phyloP scores from a whole-genome alignment of 2,113 vertebrate genomes.

The Microtus oregoni region DNA sequence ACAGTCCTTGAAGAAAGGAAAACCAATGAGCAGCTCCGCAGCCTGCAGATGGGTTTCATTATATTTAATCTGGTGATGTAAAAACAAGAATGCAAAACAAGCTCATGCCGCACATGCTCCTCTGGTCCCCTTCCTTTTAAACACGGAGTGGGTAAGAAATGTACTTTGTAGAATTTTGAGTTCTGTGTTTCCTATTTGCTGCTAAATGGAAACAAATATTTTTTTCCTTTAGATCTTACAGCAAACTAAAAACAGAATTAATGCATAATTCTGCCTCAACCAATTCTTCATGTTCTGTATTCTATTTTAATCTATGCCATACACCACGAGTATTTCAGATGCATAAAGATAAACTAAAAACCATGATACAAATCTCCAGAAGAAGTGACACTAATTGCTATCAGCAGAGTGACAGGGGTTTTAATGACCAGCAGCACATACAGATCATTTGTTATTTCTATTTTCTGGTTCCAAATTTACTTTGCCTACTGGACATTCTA shows the following conservation, averaged over 20 bases:
- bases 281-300: slow-evolving; percentile 41
- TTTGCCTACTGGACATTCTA: slow-evolving; percentile 47
- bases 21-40: slow-evolving; percentile 77
- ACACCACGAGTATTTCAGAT: slow-evolving; percentile 61
- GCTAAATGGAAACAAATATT: slow-evolving; percentile 79
- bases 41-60: slow-evolving; percentile 76
- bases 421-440: slow-evolving; percentile 41
- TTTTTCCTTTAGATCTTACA: slow-evolving; percentile 69
- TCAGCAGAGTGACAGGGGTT: slow-evolving; percentile 32
- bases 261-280: slow-evolving; percentile 64
- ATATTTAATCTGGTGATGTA: slow-evolving; percentile 79
- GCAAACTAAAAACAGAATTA: slow-evolving; percentile 79
- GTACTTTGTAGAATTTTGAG: slow-evolving; percentile 75
- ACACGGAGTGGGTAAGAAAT: slow-evolving; percentile 75
- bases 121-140: slow-evolving; percentile 79
- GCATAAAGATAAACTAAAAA: slow-evolving; percentile 66
- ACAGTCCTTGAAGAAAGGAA: slow-evolving; percentile 77
- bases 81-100: slow-evolving; percentile 78
- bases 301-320: slow-evolving; percentile 66
- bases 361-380: slow-evolving; percentile 47
- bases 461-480: slow-evolving; percentile 52
- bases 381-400: slow-evolving; percentile 54
- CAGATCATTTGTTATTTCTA: slow-evolving; percentile 35
- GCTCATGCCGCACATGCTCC: slow-evolving; percentile 72
- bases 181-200: slow-evolving; percentile 75